These are phyloP conservation scores for Chesias legatella DNA, from an alignment of 2,888 invertebrate species.

Conservation along the genomic window DNA sequence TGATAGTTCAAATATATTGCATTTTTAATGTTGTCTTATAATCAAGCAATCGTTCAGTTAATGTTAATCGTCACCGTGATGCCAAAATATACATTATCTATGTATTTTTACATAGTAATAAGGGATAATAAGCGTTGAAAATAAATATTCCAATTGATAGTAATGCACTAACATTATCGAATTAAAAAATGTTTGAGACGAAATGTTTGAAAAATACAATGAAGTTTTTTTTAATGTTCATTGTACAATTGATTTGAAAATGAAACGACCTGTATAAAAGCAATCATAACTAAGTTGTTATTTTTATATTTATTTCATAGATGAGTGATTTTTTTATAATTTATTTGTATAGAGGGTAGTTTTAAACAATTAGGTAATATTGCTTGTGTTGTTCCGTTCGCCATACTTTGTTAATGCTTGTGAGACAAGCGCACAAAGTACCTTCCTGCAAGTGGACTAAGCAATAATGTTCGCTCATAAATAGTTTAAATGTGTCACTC, in stretches of 20 bases:
- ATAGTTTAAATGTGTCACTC: conserved; percentile 7
- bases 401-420: conserved; percentile 65
- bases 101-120: conserved; percentile 8
- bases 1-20: conserved; percentile 17
- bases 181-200: too few relatives aligned
- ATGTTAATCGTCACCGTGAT: conserved; percentile 9
- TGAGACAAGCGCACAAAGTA: conserved; percentile 74
- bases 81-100: conserved; percentile 14
- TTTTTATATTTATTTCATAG: conserved; percentile 73
- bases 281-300: conserved; percentile 54
- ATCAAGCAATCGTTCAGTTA: conserved; percentile 7
- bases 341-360: conserved; percentile 69
- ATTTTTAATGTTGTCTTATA: conserved; percentile 10
- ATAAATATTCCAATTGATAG: too few relatives aligned
- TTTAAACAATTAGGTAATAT: conserved; percentile 30
- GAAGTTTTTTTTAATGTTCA: too few relatives aligned
- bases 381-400: conserved; percentile 35
- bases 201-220: too few relatives aligned
- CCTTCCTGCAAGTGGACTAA: conserved; percentile 59
- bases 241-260: conserved; percentile 7
- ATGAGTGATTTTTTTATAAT: conserved; percentile 70
- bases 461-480: conserved; percentile 42
- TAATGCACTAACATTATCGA: too few relatives aligned
- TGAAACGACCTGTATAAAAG: conserved; percentile 44
- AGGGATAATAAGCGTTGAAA: not conserved